Evolutionary conservation across 30 jellyfish, hydroid and myxozoan genomes (phyloP), one percentile per base, ranked within the genome.

Genomic region (Pelagia noctiluca): DNA sequence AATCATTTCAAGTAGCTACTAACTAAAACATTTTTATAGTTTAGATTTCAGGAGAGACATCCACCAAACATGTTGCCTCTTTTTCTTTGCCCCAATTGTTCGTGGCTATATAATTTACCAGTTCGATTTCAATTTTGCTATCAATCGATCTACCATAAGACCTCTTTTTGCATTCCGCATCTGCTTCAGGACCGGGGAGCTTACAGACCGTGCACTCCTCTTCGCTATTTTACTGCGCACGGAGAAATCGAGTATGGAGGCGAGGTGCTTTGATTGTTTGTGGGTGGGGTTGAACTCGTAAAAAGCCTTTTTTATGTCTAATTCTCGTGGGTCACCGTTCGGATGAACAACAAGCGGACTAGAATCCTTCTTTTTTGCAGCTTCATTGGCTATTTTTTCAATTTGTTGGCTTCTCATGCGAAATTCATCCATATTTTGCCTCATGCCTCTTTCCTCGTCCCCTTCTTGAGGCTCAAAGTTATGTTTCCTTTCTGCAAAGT

Each of bases 311-410:
- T 33, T 50, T 29, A 69, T 18, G 54, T 53, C 73, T 28, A 80
- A 47, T 0, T 46, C 82, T 28, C 75, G 37, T 21, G 92, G 92
- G 71, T 82, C 86, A 2, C 86, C 92, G 26, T 66, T 61, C 0
- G 92, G 92, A 53, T 82, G 92, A 7, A 69, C 67, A 2, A 82
- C 78, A 2, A 82, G 92, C 0, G 86, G 85, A 28, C 84, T 82
- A 3, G 25, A 46, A 54, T 82, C 86, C 23, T 69, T 82, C 38
- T 69, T 82, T 38, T 36, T 62, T 8, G 80, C 92, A 1, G 47
- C 80, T 42, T 82, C 92, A 36, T 82, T 82, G 11, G 92, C 61
- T 29, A 70, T 52, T 37, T 67, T 54, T 8, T 54, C 46, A 34
- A 82, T 29, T 28, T 42, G 50, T 18, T 42, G 25, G 21, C 80